Evolutionary conservation across 2,113 vertebrate genomes (phyloP), one percentile per base, ranked within the genome.

Genomic region (Odontophorus gujanensis): DNA sequence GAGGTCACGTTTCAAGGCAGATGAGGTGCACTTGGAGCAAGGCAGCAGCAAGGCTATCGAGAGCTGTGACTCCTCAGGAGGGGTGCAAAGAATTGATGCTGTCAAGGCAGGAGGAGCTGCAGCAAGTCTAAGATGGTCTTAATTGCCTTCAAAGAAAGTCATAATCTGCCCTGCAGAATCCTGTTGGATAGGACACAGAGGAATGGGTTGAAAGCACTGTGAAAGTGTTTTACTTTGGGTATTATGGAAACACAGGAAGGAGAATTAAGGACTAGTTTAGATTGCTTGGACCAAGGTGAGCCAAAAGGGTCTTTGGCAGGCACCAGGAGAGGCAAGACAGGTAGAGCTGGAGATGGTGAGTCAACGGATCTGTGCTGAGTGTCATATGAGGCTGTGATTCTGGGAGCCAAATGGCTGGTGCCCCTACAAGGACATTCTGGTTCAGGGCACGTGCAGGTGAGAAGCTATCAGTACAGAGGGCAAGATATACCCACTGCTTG

Each of bases 371-470:
- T 4, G 61, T 3, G 15, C 3, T 7, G 25, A 43, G 14, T 51
- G 62, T 0, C 2, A 8, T 62, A 45, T 50, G n/a, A 50, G 92
- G 50, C 11, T 61, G 58, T 61, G 58, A 15, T 66, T 24, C 2
- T 34, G 34, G 58, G 25, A 67, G 9, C 63, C 4, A 6, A 40
- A 45, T 25, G 55, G 50, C 5, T 4, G 1, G 8, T 13, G 74
- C 3, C 40, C 48, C 30, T 17, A 12, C 62, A 28, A 0, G 0
- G 0, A 3, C 20, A 50, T 53, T 13, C 16, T 34, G 18, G 34
- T 13, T 73, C 10, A 11, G 16, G 74, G 73, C 16, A 36, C 17
- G 0, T 2, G 9, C 19, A 21, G 59, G 38, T 81, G 38, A 59
- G 62, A 62, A 38, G 15, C 9, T 62, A 12, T 32, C 43, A 73